phyloP scores from a whole-genome alignment of 2,888 invertebrate species.

The Pterostichus madidus region DNA sequence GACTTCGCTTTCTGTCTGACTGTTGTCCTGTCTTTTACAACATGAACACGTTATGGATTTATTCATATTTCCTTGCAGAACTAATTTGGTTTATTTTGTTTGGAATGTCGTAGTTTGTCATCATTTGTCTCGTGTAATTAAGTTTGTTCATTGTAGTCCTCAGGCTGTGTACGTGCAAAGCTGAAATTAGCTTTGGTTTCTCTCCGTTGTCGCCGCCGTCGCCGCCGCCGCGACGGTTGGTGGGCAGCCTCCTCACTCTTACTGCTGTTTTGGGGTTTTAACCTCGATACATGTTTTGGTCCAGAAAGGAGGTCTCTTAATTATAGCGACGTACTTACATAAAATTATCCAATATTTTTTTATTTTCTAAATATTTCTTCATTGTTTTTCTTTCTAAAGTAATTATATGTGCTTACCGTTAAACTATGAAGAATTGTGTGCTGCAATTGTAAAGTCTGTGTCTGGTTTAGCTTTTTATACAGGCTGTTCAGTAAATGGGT shows the following conservation, averaged over 20 bases:
- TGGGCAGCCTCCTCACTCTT: not conserved
- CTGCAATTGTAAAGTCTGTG: too few species aligned
- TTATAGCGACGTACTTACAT: too few species aligned
- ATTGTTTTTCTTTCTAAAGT: too few species aligned
- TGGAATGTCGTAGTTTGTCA: slow-evolving; percentile 66
- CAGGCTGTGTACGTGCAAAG: slow-evolving; percentile 61
- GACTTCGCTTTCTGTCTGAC: too few species aligned
- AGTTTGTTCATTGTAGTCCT: slow-evolving; percentile 65
- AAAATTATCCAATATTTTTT: too few species aligned
- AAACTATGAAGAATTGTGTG: too few species aligned
- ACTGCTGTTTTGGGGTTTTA: not conserved
- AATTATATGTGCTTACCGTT: too few species aligned
- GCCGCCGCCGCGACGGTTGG: not conserved
- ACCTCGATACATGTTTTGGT: not conserved
- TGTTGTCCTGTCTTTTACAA: too few species aligned
- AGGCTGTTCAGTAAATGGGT: too few species aligned
- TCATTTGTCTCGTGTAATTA: slow-evolving; percentile 66
- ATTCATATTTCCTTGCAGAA: slow-evolving; percentile 52
- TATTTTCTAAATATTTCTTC: too few species aligned
- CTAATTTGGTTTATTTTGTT: slow-evolving; percentile 64
- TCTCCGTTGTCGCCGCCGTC: slow-evolving; percentile 5
- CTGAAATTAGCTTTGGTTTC: slow-evolving; percentile 61
- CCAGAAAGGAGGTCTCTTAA: too few species aligned
- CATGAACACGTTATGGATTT: slow-evolving; percentile 41
- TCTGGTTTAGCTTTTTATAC: too few species aligned